phyloP scores from a whole-genome alignment of 64 coral and sea anemone species.

The Trachythela sp. region DNA sequence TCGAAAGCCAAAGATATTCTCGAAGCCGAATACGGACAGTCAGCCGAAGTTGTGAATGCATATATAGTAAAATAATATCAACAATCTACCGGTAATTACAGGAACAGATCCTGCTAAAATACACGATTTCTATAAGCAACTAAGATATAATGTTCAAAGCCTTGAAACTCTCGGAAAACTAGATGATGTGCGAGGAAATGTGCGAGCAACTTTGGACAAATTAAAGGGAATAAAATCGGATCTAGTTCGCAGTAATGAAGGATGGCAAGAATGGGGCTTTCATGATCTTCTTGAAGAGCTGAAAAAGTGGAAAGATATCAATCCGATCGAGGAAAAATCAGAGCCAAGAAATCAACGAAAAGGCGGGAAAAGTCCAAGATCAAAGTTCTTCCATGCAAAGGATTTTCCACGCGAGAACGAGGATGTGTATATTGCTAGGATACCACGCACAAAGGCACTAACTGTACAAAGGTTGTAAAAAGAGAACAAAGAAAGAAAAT shows the following conservation, averaged over 20 bases:
- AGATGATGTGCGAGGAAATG: too few relatives aligned
- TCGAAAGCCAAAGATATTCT: too few relatives aligned
- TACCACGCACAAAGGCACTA: neutral
- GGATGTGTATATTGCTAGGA: too few relatives aligned
- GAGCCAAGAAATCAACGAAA: too few relatives aligned
- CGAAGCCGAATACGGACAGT: neutral
- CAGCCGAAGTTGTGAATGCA: neutral
- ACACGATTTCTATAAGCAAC: neutral
- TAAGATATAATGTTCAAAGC: neutral
- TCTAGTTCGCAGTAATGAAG: too few relatives aligned
- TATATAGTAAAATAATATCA: neutral
- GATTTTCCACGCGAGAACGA: too few relatives aligned
- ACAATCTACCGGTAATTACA: too few relatives aligned
- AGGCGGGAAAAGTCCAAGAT: too few relatives aligned
- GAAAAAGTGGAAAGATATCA: neutral
- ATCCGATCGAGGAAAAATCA: neutral
- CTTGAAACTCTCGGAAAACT: neutral
- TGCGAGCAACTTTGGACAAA: too few relatives aligned
- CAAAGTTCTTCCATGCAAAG: neutral
- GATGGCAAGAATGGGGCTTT: neutral
- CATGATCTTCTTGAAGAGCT: neutral
- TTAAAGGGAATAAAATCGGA: too few relatives aligned
- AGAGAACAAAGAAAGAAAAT: constrained; percentile 30
- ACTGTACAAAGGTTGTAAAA: neutral
- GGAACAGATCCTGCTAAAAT: too few relatives aligned